Percentiles rank a stretch among this genome's conserved stretches.
Evolutionary conservation across 2,888 invertebrate genomes (phyloP).

Genomic region (Mythimna ferrago): DNA sequence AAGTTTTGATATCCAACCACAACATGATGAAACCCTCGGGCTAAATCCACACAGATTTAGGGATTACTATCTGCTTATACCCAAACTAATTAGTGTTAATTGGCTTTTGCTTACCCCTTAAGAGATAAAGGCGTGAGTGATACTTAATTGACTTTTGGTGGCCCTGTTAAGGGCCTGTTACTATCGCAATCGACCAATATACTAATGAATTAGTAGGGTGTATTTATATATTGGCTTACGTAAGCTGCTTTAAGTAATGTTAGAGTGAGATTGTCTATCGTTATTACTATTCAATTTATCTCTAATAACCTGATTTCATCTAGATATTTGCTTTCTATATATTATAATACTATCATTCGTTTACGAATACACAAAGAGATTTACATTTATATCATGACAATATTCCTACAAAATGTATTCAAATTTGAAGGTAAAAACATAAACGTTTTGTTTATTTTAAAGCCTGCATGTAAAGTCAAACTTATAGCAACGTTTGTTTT

Average conservation of each 20-base stretch:
- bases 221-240: constrained; percentile 31
- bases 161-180: constrained; percentile 28
- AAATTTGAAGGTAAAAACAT: background rate
- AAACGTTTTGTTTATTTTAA: constrained; percentile 15
- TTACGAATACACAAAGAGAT: background rate
- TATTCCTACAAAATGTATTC: background rate
- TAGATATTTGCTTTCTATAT: background rate
- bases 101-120: constrained; percentile 62
- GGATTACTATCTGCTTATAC: constrained; percentile 63
- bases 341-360: background rate
- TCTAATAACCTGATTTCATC: background rate
- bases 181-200: constrained; percentile 45
- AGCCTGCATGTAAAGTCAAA: constrained; percentile 38
- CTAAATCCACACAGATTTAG: constrained; percentile 55
- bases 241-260: constrained; percentile 16
- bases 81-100: constrained; percentile 66
- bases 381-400: no score
- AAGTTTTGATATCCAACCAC: constrained; percentile 37
- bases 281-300: background rate
- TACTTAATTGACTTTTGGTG: constrained; percentile 63
- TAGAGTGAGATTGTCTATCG: background rate
- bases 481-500: constrained; percentile 38
- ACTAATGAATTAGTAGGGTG: constrained; percentile 47
- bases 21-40: constrained; percentile 48
- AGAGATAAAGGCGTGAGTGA: constrained; percentile 59